phyloP scores from a whole-genome alignment of 2,888 invertebrate species.

The Luperina testacea region DNA sequence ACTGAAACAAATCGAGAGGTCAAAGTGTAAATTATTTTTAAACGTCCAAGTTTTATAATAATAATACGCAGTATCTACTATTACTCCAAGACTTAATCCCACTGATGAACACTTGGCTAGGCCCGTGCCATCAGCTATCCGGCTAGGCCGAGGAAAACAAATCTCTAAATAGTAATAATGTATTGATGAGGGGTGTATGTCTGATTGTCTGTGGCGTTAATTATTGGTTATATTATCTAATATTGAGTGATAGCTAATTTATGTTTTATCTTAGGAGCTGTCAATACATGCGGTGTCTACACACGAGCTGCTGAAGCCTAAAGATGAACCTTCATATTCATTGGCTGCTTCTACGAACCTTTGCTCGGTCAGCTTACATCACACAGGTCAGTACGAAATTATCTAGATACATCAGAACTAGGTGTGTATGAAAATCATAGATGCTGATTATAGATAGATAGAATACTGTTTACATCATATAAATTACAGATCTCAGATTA shows the following conservation, averaged over 20 bases:
- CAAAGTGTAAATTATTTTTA: not conserved
- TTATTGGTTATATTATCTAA: not conserved
- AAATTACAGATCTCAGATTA: not conserved
- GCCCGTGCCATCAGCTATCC: too few relatives aligned
- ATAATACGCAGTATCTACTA: too few relatives aligned
- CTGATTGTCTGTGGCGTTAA: not conserved
- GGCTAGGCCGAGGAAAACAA: too few relatives aligned
- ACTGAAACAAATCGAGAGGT: not conserved
- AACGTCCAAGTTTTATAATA: not conserved
- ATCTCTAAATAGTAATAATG: too few relatives aligned
- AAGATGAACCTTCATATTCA: constrained; percentile 84
- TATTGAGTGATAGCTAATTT: not conserved
- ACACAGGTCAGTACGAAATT: constrained; percentile 77
- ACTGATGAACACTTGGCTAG: too few relatives aligned
- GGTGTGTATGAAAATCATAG: too few relatives aligned
- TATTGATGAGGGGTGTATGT: not conserved
- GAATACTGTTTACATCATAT: not conserved
- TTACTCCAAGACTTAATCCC: too few relatives aligned
- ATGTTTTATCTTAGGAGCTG: constrained; percentile 80
- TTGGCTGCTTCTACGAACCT: constrained; percentile 78
- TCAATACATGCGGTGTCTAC: constrained; percentile 86
- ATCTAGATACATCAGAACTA: not conserved
- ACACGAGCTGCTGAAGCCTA: constrained; percentile 85
- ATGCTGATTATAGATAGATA: too few relatives aligned
- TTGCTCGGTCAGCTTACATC: constrained; percentile 81